A percentile compares a stretch with the other conserved stretches of the same genome.
Conservation (phyloP, 2,797 vertebrate genomes). For the Adelosebastes latens region DNA sequence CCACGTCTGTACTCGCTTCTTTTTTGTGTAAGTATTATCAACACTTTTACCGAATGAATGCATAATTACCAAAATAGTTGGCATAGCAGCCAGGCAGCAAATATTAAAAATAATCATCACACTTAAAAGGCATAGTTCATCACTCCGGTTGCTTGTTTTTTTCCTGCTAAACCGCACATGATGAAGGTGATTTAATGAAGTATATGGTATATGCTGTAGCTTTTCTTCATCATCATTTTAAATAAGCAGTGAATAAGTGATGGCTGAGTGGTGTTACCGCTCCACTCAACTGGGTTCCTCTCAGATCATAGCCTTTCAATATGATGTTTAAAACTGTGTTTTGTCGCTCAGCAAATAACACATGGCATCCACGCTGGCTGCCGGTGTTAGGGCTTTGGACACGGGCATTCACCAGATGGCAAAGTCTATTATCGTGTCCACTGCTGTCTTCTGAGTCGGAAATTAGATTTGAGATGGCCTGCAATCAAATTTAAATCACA, state of each 20-base stretch:
- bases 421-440: conserved; percentile 42
- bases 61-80: background rate
- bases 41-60: background rate
- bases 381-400: conserved; percentile 13
- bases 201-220: background rate
- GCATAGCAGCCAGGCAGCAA: background rate
- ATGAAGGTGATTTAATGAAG: conserved; percentile 7
- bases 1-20: conserved; percentile 99
- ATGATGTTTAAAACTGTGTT: conserved; percentile 8
- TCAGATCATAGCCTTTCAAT: conserved; percentile 4
- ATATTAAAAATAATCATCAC: background rate
- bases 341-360: conserved; percentile 6
- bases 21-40: conserved; percentile 94
- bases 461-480: conserved; percentile 31
- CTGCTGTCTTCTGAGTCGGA: conserved; percentile 28
- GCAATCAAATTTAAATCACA: conserved; percentile 41
- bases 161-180: background rate
- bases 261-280: background rate
- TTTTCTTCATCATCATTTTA: conserved; percentile 4
- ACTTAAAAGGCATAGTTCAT: background rate
- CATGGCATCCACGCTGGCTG: background rate
- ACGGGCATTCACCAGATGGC: conserved; percentile 23
- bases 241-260: background rate
- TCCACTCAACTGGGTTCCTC: background rate
- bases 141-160: background rate